These are phyloP conservation scores for Sminthopsis crassicaudata DNA, from an alignment of 2,113 vertebrate genomes.

Conservation along the genomic window DNA sequence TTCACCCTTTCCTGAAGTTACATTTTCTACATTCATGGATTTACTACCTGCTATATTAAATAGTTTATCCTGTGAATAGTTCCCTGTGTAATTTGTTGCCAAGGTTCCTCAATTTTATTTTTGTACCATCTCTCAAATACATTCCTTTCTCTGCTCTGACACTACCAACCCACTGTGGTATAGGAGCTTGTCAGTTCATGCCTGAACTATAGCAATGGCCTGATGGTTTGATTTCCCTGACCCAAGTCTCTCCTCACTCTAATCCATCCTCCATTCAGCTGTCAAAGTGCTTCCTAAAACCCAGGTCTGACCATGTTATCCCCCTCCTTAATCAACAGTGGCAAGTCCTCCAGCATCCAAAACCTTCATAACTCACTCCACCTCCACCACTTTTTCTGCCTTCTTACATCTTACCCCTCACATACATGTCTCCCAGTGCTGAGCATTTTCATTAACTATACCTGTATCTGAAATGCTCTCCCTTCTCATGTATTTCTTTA, in stretches of 20 bases:
- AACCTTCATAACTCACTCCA: not conserved
- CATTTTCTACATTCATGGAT: conserved; percentile 6
- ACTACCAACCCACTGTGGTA: not conserved
- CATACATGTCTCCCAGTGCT: not conserved
- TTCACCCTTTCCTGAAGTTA: conserved; percentile 22
- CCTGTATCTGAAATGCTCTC: not conserved
- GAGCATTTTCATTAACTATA: not conserved
- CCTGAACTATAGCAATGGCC: not conserved
- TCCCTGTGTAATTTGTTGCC: not conserved
- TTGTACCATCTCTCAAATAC: not conserved
- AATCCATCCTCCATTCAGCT: not conserved
- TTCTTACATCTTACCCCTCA: not conserved
- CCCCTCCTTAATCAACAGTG: not conserved
- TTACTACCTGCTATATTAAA: conserved; percentile 27
- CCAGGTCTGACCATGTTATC: not conserved
- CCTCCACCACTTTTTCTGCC: not conserved
- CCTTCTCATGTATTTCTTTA: not conserved
- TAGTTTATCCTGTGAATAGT: conserved; percentile 2
- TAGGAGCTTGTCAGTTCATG: not conserved
- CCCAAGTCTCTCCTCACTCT: not conserved
- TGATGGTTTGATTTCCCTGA: not conserved
- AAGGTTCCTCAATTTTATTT: not conserved
- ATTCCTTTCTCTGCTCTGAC: not conserved
- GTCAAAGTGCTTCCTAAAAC: not conserved
- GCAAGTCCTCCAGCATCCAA: not conserved